Evolutionary conservation across 2,797 vertebrate species (phyloP).

Genomic region (Acipenser oxyrinchus): DNA sequence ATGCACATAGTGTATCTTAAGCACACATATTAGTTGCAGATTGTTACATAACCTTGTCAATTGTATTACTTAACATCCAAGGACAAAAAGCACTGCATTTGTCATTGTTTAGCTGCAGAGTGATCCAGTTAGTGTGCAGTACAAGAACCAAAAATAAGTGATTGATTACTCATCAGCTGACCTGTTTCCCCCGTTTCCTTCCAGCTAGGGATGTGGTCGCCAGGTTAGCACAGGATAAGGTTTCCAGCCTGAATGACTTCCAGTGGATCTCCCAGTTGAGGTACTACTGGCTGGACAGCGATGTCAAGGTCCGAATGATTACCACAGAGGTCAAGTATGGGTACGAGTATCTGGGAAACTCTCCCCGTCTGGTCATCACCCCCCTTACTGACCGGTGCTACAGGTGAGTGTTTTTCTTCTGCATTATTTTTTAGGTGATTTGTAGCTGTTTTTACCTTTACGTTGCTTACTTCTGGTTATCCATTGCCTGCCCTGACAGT

Average conservation of each 20-base stretch:
- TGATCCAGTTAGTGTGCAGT: too few species aligned
- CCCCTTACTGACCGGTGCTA: slow-evolving; percentile 89
- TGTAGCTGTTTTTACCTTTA: too few species aligned
- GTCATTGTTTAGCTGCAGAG: too few species aligned
- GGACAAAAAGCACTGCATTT: too few species aligned
- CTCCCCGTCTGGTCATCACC: slow-evolving; percentile 80
- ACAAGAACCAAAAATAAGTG: too few species aligned
- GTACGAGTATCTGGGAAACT: slow-evolving; percentile 92
- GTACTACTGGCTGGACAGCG: slow-evolving; percentile 73
- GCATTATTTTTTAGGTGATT: too few species aligned
- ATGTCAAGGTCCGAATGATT: slow-evolving; percentile 82
- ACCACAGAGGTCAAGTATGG: slow-evolving; percentile 80
- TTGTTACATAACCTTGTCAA: neutral
- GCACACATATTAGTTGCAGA: too few species aligned
- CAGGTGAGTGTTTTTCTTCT: slow-evolving; percentile 52
- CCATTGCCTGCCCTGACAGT: too few species aligned
- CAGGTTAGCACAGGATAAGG: slow-evolving; percentile 58
- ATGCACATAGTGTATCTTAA: too few species aligned
- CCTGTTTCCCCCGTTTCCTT: neutral
- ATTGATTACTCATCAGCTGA: too few species aligned
- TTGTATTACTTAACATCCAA: too few species aligned
- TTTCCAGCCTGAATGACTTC: slow-evolving; percentile 78
- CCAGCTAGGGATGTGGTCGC: slow-evolving; percentile 80
- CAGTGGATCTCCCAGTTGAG: slow-evolving; percentile 88
- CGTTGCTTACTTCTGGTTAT: too few species aligned